Evolutionary conservation across 2,888 invertebrate genomes (phyloP), one percentile per base, ranked within the genome.

Genomic region (Metellina segmentata): DNA sequence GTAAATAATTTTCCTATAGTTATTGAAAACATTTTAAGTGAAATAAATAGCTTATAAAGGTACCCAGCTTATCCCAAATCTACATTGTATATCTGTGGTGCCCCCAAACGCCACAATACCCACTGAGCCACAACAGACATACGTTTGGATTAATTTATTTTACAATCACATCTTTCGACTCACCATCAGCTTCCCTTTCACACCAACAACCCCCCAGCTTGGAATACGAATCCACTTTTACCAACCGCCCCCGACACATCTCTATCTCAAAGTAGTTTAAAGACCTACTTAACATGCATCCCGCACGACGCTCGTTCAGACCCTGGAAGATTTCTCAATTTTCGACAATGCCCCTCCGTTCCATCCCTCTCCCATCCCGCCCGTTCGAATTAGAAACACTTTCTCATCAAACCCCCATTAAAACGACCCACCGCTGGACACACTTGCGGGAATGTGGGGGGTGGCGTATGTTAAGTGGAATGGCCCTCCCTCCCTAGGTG

Each of bases 331-430:
- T 61, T 9, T 61, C 61, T 61, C 61, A 11, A 61, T 61, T 61
- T 61, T 61, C 61, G 61, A 61, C 8, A 16, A 16, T 61, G 11
- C 61, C 34, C 34, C 34, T 34, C 34, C 19, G 51, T 52, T 4
- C 7, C 9, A 9, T 2, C 7, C 8, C n/a, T 13, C 77, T 16
- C 8, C 13, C 34, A 1, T 34, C 34, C 2, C 16, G 51, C 6
- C 0, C 8, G n/a, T n/a, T 51, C 7, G 20, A 61, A 61, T 5
- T 61, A 61, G 16, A 34, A 20, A 61, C 34, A 53, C 53, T 79
- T 16, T 61, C 79, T 11, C 79, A 61, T 61, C 61, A 79, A 79
- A 13, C 20, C 13, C 79, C 6, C 34, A 61, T 53, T 79, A 79
- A 61, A 13, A 34, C 79, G 16, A 11, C 5, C 51, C 9, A 51